Evolutionary conservation across 2,797 vertebrate species (phyloP), one percentile per base, ranked within the genome.

Genomic region (Okamejei kenojei): DNA sequence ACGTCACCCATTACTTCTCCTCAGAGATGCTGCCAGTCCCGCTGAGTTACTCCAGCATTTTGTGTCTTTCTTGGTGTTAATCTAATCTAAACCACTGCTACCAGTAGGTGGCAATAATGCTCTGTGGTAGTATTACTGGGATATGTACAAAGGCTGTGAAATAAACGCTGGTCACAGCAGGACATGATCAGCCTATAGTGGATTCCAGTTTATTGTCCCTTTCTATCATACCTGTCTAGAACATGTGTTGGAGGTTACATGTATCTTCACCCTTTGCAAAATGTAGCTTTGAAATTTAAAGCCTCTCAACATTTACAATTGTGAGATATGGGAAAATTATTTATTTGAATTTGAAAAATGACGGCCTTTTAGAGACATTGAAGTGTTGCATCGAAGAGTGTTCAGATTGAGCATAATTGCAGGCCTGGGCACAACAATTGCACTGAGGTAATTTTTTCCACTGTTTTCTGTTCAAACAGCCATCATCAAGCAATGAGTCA

Each of bases 41-140:
- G 45, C 45, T 45, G 45, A 45, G 45, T 45, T 45, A 45, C 45
- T 45, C 2, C 45, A 45, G 3, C 45, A 45, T 45, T 2, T 45
- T 45, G 45, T 45, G 45, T 45, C 45, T 45, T 45, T 45, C 45
- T 45, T 45, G 45, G 45, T 45, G 45, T 45, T 45, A 45, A 45
- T 45, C 2, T 86, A 26, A 63, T 7, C 84, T 65, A 29, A 17
- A 65, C 10, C 61, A 68, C 84, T 17, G 35, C 7, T 15, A 90
- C 84, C 84, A 90, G 61, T 21, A 90, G 84, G 17, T 90, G 84
- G 84, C 63, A 68, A 32, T n/a, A 90, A 29, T 63, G 11, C 61
- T 90, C 61, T n/a, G 68, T 17, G 19, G 61, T 19, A 65, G 11
- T 65, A 15, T 65, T 68, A 65, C n/a, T 32, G 21, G 13, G 45